Evolutionary conservation across 2,113 vertebrate species (phyloP).

Genomic region (Ptychochromis oligacanthus): DNA sequence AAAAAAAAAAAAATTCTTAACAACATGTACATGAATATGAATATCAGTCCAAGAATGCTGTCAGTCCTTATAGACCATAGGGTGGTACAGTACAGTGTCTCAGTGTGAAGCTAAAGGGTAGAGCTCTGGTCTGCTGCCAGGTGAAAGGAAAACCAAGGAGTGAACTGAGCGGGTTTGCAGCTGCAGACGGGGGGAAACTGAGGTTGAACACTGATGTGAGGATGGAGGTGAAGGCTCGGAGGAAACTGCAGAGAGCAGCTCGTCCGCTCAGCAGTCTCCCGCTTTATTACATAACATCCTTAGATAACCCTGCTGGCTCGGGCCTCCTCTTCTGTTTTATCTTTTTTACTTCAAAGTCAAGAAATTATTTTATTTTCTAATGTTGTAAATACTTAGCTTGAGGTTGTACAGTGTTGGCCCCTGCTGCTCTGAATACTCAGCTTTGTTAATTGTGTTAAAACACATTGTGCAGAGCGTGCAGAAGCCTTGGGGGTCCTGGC

Average conservation of each 20-base stretch:
- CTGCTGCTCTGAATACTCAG: background rate
- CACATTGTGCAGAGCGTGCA: background rate
- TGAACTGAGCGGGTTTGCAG: background rate
- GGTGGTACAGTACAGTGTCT: background rate
- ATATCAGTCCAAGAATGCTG: background rate
- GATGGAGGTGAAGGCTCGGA: background rate
- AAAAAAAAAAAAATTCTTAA: no score
- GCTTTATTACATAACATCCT: constrained; percentile 13
- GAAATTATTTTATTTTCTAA: background rate
- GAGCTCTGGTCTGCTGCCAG: background rate
- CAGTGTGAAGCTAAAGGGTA: background rate
- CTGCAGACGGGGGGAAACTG: background rate
- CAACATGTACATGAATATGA: background rate
- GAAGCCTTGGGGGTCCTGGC: background rate
- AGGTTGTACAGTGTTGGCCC: background rate
- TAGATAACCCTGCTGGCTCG: constrained; percentile 7
- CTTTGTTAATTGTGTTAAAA: constrained; percentile 39
- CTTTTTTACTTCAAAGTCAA: background rate
- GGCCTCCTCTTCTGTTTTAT: background rate
- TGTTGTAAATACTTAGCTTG: constrained; percentile 19
- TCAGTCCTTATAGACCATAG: background rate
- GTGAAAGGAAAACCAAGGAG: background rate
- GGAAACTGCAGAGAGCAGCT: background rate
- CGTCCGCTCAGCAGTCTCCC: background rate
- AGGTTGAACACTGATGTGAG: background rate